Conservation (phyloP, 1,140 invertebrate species). For the Phortica variegata region DNA sequence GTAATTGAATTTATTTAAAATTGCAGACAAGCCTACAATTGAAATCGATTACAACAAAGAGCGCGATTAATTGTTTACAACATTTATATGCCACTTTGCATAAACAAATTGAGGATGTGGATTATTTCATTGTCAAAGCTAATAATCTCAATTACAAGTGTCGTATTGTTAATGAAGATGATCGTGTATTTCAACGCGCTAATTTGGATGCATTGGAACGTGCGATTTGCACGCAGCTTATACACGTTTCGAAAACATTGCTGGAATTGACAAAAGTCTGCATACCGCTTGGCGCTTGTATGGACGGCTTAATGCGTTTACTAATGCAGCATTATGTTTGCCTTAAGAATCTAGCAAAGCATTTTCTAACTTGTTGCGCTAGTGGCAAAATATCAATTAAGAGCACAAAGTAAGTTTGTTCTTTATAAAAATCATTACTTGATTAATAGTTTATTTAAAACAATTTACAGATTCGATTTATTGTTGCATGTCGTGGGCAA, state of each 20-base stretch:
- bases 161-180: constrained; percentile 40
- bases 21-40: constrained; percentile 30
- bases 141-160: constrained; percentile 45
- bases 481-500: constrained; percentile 61
- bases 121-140: constrained; percentile 46
- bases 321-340: constrained; percentile 45
- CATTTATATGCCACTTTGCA: constrained; percentile 35
- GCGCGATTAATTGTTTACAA: constrained; percentile 34
- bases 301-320: constrained; percentile 42
- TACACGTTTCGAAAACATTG: constrained; percentile 41
- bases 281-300: constrained; percentile 36
- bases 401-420: constrained; percentile 35
- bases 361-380: constrained; percentile 29
- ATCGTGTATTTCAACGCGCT: constrained; percentile 36
- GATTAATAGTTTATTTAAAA: not conserved
- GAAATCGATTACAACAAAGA: constrained; percentile 32
- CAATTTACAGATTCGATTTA: constrained; percentile 59
- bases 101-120: constrained; percentile 46
- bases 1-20: too few relatives aligned
- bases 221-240: constrained; percentile 44
- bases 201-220: constrained; percentile 38
- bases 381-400: constrained; percentile 16
- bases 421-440: not conserved
- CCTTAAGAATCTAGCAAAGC: constrained; percentile 43
- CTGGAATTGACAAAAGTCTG: constrained; percentile 38